A percentile compares a stretch with the other conserved stretches of the same genome.
Conservation (phyloP, 2,113 vertebrate genomes). For the Holacanthus passer region DNA sequence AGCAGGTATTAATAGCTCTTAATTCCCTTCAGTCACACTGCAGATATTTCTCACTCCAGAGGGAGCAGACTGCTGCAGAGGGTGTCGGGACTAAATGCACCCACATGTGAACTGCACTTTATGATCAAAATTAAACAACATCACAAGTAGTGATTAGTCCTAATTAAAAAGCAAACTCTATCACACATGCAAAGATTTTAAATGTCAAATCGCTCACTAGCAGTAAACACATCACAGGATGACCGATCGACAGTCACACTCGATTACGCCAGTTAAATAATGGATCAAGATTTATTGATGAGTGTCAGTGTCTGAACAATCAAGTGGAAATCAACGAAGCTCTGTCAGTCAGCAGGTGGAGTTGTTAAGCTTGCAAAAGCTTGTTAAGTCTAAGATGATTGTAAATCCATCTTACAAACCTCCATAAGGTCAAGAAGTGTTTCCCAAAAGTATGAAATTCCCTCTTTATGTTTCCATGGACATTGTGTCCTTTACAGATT, state of each 20-base stretch:
- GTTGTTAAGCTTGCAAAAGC: too few species aligned
- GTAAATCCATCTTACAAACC: background rate
- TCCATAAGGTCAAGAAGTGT: background rate
- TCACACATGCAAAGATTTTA: background rate
- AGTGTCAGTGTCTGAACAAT: background rate
- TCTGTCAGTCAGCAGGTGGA: background rate
- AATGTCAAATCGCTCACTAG: too few species aligned
- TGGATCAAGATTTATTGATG: background rate
- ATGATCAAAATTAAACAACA: background rate
- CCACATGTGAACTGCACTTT: too few species aligned
- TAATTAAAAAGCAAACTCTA: background rate
- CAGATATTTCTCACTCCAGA: slow-evolving; percentile 9
- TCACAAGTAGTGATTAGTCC: background rate
- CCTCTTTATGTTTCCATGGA: background rate
- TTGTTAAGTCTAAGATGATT: background rate
- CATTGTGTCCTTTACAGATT: background rate
- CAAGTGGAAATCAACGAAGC: background rate
- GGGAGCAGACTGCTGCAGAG: background rate
- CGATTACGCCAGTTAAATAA: background rate
- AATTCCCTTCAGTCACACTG: slow-evolving; percentile 7
- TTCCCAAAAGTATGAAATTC: background rate
- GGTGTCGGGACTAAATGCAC: slow-evolving; percentile 11
- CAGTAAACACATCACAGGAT: background rate
- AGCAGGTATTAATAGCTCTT: slow-evolving; percentile 47
- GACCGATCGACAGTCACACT: background rate